Evolutionary conservation across 2,888 invertebrate species (phyloP).

Genomic region (Thysanoteuthis rhombus): DNA sequence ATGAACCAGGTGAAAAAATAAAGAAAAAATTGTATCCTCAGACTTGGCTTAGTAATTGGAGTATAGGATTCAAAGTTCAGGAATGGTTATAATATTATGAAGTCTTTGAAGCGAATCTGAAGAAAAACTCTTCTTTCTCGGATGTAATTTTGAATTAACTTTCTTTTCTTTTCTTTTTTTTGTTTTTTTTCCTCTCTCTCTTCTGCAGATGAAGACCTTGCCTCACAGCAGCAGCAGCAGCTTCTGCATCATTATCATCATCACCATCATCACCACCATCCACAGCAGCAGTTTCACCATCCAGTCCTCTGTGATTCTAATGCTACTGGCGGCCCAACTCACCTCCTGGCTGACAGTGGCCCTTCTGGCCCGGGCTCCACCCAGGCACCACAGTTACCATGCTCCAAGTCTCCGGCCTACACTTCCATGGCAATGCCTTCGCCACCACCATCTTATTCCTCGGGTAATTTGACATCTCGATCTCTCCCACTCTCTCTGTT

Average conservation of each 20-base stretch:
- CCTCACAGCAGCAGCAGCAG: not conserved
- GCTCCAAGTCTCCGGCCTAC: not conserved
- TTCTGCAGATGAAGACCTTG: not conserved
- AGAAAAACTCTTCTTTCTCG: too few species aligned
- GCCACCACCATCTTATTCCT: not conserved
- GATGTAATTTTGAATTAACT: too few species aligned
- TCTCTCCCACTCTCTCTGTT: too few species aligned
- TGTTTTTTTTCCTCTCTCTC: not conserved
- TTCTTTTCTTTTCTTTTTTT: too few species aligned
- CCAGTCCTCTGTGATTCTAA: not conserved
- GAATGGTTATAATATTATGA: too few species aligned
- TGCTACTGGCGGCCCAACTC: constrained; percentile 12
- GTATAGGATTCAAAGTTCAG: too few species aligned
- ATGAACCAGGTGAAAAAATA: too few species aligned
- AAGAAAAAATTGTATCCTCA: too few species aligned
- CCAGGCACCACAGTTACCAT: not conserved
- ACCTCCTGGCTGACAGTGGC: not conserved
- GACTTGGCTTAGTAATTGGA: too few species aligned
- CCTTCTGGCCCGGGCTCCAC: not conserved
- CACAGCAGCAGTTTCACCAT: not conserved
- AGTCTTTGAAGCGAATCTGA: too few species aligned
- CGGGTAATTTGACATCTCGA: not conserved
- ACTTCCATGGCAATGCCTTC: constrained; percentile 12
- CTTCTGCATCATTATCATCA: not conserved
- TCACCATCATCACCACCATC: not conserved